Evolutionary conservation across 2,113 vertebrate species (phyloP), one percentile per base, ranked within the genome.

Genomic region (Chauna torquata): DNA sequence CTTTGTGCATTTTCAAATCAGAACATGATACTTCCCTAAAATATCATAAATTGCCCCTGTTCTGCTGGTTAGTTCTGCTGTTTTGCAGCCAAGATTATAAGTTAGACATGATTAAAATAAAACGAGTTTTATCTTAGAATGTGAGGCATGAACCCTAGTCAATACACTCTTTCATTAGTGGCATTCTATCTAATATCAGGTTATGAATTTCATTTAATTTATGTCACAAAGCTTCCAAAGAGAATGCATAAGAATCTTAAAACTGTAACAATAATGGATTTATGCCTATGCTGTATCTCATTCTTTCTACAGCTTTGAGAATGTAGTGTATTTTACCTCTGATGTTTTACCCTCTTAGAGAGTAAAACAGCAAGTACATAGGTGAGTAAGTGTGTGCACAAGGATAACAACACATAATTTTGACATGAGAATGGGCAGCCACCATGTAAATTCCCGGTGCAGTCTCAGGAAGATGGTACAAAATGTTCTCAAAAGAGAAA

Each of bases 31-130:
- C 77, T 95, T 90, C 38, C 61, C 88, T 96, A 87, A 97, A 96
- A 96, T 93, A 88, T 94, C 87, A 92, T 95, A 95, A 91, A 92
- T 97, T 96, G 58, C 47, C 57, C 90, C 34, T 91, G 82, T 89
- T 91, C 87, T 95, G 9, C 75, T 54, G 59, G 62, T 94, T 96
- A 93, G 55, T 88, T 96, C 88, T 94, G 38, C 44, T 92, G 38
- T 59, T 96, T 96, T 95, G 50, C 85, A 92, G 86, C 82, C 88
- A 88, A 92, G 59, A 92, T 86, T 94, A 3, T 52, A 49, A 80
- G 6, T 89, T 96, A 86, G 66, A 85, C 52, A 94, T 84, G 68
- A 95, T 96, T 91, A 96, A 91, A 97, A 95, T 92, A 52, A 80
- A 97, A 79, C 0, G 4, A 49, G 52, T 47, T 65, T 11, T 87